Evolutionary conservation across 2,113 vertebrate genomes (phyloP).

Genomic region (Cyanoderma ruficeps): DNA sequence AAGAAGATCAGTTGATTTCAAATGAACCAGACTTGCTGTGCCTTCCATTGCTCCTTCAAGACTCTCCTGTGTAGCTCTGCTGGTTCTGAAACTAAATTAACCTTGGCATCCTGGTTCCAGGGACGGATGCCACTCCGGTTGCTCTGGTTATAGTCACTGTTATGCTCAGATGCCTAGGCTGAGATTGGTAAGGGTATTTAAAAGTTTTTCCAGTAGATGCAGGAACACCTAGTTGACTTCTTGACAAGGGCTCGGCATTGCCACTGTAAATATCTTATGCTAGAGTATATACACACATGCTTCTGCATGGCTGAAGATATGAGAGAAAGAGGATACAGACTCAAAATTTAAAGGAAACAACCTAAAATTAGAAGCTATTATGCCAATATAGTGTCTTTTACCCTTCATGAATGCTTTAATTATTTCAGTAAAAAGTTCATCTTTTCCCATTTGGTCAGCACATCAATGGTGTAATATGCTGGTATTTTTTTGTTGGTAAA

Average conservation of each 20-base stretch:
- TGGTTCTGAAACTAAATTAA: neutral
- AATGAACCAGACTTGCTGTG: neutral
- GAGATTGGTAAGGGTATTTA: neutral
- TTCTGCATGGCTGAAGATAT: neutral
- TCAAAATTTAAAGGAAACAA: neutral
- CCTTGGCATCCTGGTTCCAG: neutral
- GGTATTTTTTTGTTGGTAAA: neutral
- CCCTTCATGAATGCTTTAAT: neutral
- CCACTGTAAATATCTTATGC: neutral
- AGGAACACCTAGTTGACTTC: neutral
- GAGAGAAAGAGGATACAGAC: neutral
- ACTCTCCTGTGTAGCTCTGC: neutral
- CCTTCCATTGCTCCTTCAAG: conserved; percentile 41
- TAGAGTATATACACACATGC: rapidly evolving
- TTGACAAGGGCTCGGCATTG: rapidly evolving
- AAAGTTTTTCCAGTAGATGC: neutral
- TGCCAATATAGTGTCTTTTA: neutral
- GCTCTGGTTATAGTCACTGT: neutral
- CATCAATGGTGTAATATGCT: neutral
- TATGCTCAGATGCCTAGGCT: neutral
- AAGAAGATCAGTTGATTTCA: conserved; percentile 15
- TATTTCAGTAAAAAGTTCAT: neutral
- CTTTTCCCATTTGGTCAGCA: neutral
- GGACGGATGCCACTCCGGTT: neutral
- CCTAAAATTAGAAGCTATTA: neutral